A percentile compares a stretch with the other conserved stretches of the same genome.
Conservation (phyloP, 2,113 vertebrate species). For the Prinia subflava region DNA sequence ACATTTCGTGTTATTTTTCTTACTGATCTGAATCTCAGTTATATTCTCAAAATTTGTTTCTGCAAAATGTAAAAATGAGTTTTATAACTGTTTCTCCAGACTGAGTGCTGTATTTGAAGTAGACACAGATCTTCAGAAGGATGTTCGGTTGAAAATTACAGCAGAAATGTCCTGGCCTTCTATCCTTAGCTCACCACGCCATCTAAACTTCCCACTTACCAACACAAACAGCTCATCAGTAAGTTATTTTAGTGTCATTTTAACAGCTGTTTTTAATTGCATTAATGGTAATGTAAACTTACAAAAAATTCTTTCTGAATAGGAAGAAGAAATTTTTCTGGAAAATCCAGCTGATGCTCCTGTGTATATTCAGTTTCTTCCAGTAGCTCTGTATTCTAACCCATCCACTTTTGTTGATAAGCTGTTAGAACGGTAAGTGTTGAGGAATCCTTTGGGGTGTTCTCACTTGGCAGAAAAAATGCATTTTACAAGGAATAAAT, state of each 20-base stretch:
- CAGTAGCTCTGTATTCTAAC: slow-evolving; percentile 88
- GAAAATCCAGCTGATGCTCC: slow-evolving; percentile 92
- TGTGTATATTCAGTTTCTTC: slow-evolving; percentile 88
- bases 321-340: slow-evolving; percentile 91
- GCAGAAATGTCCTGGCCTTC: slow-evolving; percentile 93
- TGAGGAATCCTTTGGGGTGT: background rate
- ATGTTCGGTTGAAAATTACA: slow-evolving; percentile 84
- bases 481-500: background rate
- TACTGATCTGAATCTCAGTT: background rate
- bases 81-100: slow-evolving; percentile 64
- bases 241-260: slow-evolving; percentile 65
- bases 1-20: background rate
- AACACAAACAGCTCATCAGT: slow-evolving; percentile 95
- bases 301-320: background rate
- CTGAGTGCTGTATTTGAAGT: slow-evolving; percentile 90
- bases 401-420: slow-evolving; percentile 86
- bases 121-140: slow-evolving; percentile 96
- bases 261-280: background rate
- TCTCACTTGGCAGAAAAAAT: background rate
- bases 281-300: background rate
- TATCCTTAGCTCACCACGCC: slow-evolving; percentile 81
- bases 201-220: slow-evolving; percentile 88
- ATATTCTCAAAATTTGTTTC: background rate
- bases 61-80: background rate
- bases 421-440: slow-evolving; percentile 83